These are phyloP conservation scores for Oryctes rhinoceros DNA, from an alignment of 1,140 invertebrate species.

Conservation along the genomic window DNA sequence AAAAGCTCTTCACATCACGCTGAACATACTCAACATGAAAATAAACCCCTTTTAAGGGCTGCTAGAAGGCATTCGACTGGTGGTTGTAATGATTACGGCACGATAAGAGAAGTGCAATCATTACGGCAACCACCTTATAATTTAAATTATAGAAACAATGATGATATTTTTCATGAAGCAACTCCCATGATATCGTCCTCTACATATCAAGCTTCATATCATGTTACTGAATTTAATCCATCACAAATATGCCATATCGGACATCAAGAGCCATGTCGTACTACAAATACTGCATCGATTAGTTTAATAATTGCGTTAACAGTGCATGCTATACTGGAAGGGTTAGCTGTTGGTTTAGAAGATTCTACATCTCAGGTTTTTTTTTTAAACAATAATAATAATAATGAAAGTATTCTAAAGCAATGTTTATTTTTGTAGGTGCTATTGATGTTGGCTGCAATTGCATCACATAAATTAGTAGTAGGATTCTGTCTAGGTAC, in stretches of 20 bases:
- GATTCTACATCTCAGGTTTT: slow-evolving; percentile 68
- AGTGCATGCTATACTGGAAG: slow-evolving; percentile 82
- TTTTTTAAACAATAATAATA: not conserved
- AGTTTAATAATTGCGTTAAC: slow-evolving; percentile 77
- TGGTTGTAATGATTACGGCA: slow-evolving; percentile 49
- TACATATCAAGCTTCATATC: not conserved
- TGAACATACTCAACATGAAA: not conserved
- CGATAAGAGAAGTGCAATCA: slow-evolving; percentile 55
- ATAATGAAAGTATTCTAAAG: not conserved
- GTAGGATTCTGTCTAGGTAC: slow-evolving; percentile 81
- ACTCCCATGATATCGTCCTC: not conserved
- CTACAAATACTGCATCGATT: slow-evolving; percentile 65
- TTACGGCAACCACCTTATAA: slow-evolving; percentile 50
- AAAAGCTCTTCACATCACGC: not conserved
- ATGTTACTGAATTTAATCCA: slow-evolving; percentile 51
- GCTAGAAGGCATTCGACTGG: slow-evolving; percentile 10
- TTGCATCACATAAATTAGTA: slow-evolving; percentile 80
- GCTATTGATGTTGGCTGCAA: slow-evolving; percentile 73
- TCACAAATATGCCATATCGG: slow-evolving; percentile 71
- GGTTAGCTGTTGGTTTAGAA: slow-evolving; percentile 83
- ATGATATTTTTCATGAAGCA: not conserved
- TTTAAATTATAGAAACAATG: slow-evolving; percentile 46
- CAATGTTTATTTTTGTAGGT: slow-evolving; percentile 64
- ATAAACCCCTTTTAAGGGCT: not conserved
- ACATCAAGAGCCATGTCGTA: slow-evolving; percentile 68